A percentile compares a stretch with the other conserved stretches of the same genome.
Conservation (phyloP, 2,888 invertebrate genomes). For the Nymphalis polychloros region DNA sequence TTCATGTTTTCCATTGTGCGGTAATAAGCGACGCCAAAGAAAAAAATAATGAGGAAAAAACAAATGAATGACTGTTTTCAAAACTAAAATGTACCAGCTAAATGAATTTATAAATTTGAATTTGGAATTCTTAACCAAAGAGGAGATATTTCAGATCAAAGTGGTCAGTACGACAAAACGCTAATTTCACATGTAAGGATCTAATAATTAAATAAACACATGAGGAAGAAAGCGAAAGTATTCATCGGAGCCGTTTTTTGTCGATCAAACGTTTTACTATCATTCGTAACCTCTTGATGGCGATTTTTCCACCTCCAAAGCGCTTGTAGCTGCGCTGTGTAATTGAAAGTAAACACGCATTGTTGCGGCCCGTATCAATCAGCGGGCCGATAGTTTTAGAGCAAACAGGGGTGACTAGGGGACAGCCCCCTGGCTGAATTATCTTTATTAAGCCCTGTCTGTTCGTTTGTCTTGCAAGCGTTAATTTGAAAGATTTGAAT, state of each 20-base stretch:
- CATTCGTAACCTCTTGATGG: conserved; percentile 25
- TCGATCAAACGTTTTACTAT: conserved; percentile 1
- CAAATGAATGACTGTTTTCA: too few species aligned
- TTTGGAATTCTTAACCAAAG: too few species aligned
- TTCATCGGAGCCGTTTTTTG: neutral
- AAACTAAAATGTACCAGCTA: too few species aligned
- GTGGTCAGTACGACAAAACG: too few species aligned
- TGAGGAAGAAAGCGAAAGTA: neutral
- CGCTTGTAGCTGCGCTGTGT: conserved; percentile 46
- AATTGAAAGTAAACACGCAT: conserved; percentile 79
- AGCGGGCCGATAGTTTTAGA: conserved; percentile 55
- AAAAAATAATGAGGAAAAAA: too few species aligned
- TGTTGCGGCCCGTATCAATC: conserved; percentile 77
- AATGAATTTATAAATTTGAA: too few species aligned
- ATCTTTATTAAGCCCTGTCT: conserved; percentile 36
- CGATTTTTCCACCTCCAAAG: conserved; percentile 33
- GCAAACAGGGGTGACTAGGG: conserved; percentile 45
- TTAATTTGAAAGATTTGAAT: conserved; percentile 34
- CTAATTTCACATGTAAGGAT: too few species aligned
- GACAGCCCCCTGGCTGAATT: conserved; percentile 29
- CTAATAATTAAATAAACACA: too few species aligned
- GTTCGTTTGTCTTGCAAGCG: conserved; percentile 33
- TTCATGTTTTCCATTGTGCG: too few species aligned
- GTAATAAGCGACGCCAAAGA: too few species aligned
- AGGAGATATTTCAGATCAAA: too few species aligned